Evolutionary conservation across 2,113 vertebrate species (phyloP).

Genomic region (Daphoenositta chrysoptera): DNA sequence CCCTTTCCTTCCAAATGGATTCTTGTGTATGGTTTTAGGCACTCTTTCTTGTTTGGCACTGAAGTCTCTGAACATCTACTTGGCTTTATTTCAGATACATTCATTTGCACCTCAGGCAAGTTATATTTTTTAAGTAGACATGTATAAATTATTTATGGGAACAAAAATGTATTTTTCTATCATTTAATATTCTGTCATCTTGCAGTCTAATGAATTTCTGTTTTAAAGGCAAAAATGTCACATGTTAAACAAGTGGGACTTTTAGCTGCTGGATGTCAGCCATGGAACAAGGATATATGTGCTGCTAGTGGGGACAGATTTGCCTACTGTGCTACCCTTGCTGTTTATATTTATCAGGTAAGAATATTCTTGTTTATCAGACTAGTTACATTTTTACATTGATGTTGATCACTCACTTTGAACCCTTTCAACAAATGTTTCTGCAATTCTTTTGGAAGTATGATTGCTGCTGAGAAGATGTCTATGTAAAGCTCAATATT

Average conservation of each 20-base stretch:
- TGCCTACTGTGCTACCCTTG: slow-evolving; percentile 95
- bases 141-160: not conserved
- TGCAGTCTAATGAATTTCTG: not conserved
- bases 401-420: not conserved
- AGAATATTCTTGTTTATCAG: not conserved
- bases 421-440: not conserved
- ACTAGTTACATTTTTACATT: not conserved
- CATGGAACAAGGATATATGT: slow-evolving; percentile 97
- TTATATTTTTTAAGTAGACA: not conserved
- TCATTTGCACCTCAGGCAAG: not conserved
- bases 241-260: slow-evolving; percentile 94
- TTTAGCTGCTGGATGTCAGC: slow-evolving; percentile 94
- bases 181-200: not conserved
- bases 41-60: not conserved
- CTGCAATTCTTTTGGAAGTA: not conserved
- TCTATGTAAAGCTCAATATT: not conserved
- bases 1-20: not conserved
- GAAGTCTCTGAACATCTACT: not conserved
- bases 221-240: slow-evolving; percentile 85
- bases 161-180: not conserved
- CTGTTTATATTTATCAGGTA: slow-evolving; percentile 96
- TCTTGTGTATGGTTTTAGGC: not conserved
- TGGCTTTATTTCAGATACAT: not conserved
- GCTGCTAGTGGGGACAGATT: slow-evolving; percentile 92
- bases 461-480: not conserved